phyloP scores from a whole-genome alignment of 2,113 vertebrate genomes.

The Cromileptes altivelis region DNA sequence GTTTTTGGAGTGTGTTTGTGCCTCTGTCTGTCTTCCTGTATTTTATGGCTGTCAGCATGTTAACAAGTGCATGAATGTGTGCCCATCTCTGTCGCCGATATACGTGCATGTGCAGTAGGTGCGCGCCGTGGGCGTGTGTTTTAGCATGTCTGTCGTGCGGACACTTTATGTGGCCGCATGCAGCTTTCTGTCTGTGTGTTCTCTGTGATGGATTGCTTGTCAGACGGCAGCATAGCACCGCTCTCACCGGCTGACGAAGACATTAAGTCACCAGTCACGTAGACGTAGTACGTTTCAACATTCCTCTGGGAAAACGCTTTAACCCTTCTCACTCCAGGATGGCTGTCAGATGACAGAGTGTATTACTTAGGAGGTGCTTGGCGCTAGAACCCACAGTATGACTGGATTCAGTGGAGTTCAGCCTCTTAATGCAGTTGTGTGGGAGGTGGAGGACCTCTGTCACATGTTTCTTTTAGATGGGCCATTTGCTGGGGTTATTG shows the following conservation, averaged over 20 bases:
- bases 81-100: constrained; percentile 9
- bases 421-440: constrained; percentile 49
- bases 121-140: constrained; percentile 23
- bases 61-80: constrained; percentile 47
- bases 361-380: constrained; percentile 58
- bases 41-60: constrained; percentile 29
- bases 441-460: constrained; percentile 54
- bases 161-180: constrained; percentile 60
- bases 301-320: constrained; percentile 76
- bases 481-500: constrained; percentile 27
- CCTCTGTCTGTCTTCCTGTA: constrained; percentile 31
- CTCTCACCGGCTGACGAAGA: constrained; percentile 76
- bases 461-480: constrained; percentile 30
- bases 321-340: constrained; percentile 74
- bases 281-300: constrained; percentile 61
- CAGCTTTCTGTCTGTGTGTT: constrained; percentile 78
- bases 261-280: constrained; percentile 85
- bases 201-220: constrained; percentile 85
- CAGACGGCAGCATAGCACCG: constrained; percentile 70
- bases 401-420: constrained; percentile 36
- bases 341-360: constrained; percentile 66
- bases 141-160: constrained; percentile 43
- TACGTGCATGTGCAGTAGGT: background rate
- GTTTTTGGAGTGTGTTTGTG: constrained; percentile 32
- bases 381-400: constrained; percentile 12